phyloP scores from a whole-genome alignment of 2,113 vertebrate genomes.

The Calonectris borealis region DNA sequence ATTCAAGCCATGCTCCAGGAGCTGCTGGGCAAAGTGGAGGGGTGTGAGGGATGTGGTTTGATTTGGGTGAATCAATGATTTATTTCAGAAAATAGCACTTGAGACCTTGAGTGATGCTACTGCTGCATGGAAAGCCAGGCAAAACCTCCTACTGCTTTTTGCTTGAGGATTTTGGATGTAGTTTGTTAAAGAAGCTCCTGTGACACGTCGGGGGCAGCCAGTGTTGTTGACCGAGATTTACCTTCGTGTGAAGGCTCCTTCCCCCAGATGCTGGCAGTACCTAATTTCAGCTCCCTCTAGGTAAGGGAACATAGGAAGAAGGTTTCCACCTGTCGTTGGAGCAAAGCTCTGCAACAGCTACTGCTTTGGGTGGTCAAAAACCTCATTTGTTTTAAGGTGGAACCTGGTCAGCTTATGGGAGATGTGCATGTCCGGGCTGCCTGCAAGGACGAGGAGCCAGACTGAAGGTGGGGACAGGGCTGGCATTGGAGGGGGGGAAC shows the following conservation, averaged over 20 bases:
- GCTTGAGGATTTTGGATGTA: neutral
- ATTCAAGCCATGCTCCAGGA: neutral
- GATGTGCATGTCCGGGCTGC: fast-evolving
- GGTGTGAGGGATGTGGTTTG: neutral
- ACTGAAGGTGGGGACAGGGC: neutral
- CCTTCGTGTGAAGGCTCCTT: neutral
- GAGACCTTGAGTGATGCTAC: neutral
- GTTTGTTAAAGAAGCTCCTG: neutral
- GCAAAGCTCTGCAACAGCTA: neutral
- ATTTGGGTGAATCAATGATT: neutral
- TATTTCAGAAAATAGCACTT: neutral
- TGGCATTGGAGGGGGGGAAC: neutral
- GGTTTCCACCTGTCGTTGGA: neutral
- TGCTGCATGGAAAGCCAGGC: neutral
- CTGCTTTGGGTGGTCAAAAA: neutral
- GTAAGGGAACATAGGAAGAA: neutral
- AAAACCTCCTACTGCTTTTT: neutral
- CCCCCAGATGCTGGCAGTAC: neutral
- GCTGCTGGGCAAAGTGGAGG: neutral
- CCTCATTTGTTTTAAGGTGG: neutral
- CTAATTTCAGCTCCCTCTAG: neutral
- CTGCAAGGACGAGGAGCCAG: neutral
- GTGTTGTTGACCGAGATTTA: neutral
- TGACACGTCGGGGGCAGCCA: neutral
- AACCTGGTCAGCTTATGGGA: neutral